Evolutionary conservation across 2,113 vertebrate genomes (phyloP), one percentile per base, ranked within the genome.

Genomic region (Cathartes aura): DNA sequence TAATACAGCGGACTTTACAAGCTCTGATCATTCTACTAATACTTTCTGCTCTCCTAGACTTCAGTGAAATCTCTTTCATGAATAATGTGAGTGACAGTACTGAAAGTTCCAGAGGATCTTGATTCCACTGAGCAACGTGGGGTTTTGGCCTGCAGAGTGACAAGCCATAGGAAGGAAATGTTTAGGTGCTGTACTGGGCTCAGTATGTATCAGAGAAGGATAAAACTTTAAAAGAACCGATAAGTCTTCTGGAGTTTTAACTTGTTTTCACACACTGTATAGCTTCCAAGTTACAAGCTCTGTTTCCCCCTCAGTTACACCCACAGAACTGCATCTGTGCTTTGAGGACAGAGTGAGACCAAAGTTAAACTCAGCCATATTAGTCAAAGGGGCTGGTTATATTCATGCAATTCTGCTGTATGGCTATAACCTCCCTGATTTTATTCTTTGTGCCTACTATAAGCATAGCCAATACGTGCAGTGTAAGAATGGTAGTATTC

Each of bases 251-350:
- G 58, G 53, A 90, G 68, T 52, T 89, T 72, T 36, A 68, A 87
- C 47, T 95, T 82, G 52, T 82, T 97, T 96, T 96, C 87, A 86
- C 81, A 91, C 56, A 13, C 53, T 68, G 43, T 58, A 38, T 43
- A 76, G 53, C 78, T 95, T 91, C 81, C 95, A 97, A 95, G 84
- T 85, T 75, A 52, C 40, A 78, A 84, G 63, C 53, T 89, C 64
- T 91, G 70, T 78, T 97, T 43, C 43, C 60, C 84, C 66, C 78
- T 72, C 70, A 87, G n/a, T 85, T 80, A 84, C 82, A 88, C 45
- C 80, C 80, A 83, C 72, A 82, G 72, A 95, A 79, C 22, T 82
- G 53, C 89, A 87, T 84, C 81, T 87, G 86, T 38, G 82, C 76
- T 73, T 83, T 72, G 60, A 95, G 88, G 60, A 59, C 34, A 53